A percentile compares a stretch with the other conserved stretches of the same genome.
Conservation (phyloP, 2,888 invertebrate genomes). For the Escarpia spicata region DNA sequence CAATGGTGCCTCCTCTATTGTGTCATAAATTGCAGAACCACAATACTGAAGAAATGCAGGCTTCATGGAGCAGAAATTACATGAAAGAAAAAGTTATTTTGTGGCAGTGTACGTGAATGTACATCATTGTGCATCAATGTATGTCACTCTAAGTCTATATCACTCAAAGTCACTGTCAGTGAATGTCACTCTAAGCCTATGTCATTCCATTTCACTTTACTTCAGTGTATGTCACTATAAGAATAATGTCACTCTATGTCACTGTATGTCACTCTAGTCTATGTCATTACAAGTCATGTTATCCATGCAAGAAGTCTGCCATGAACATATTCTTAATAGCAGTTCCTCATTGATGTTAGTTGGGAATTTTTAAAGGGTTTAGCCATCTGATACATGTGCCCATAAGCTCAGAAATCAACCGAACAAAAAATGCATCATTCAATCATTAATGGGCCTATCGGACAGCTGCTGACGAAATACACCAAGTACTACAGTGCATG, state of each 20-base stretch:
- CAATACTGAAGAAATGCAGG: no score
- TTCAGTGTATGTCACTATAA: not conserved
- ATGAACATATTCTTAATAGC: no score
- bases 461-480: not conserved
- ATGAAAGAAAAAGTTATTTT: no score
- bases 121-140: not conserved
- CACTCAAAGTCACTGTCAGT: not conserved
- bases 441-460: not conserved
- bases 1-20: not conserved
- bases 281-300: not conserved
- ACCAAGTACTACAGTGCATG: not conserved
- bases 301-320: no score
- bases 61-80: no score
- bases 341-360: no score
- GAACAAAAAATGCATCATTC: not conserved
- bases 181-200: not conserved
- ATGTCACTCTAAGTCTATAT: not conserved
- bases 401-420: not conserved
- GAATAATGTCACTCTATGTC: not conserved
- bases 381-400: not conserved
- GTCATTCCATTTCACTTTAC: not conserved
- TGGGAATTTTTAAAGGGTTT: no score
- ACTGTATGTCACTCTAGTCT: not conserved
- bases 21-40: no score
- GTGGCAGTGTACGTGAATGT: no score